Conservation (phyloP, 2,888 invertebrate genomes). For the Cheilosia vernalis region DNA sequence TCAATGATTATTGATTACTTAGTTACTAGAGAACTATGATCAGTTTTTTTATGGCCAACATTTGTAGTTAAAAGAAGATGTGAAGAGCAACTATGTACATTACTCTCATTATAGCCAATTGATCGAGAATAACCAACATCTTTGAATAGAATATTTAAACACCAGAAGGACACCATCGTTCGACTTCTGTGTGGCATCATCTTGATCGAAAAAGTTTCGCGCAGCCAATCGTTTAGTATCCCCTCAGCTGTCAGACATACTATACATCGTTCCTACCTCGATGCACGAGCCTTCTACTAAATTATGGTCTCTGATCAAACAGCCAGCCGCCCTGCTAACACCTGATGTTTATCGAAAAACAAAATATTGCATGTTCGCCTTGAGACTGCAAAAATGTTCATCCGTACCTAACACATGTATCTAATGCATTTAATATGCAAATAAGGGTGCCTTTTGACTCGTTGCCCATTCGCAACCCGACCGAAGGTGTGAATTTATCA, state of each 20-base stretch:
- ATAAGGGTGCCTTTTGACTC: constrained; percentile 49
- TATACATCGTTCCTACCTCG: neutral
- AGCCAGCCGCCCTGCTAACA: constrained; percentile 32
- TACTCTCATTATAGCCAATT: no score
- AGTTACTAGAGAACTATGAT: no score
- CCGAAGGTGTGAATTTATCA: constrained; percentile 68
- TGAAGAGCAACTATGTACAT: no score
- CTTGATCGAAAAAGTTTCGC: neutral
- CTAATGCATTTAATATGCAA: constrained; percentile 72
- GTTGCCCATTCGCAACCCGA: neutral
- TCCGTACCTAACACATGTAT: constrained; percentile 56
- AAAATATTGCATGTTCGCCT: constrained; percentile 44
- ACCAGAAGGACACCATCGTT: no score
- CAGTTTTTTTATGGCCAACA: no score
- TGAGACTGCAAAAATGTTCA: constrained; percentile 21
- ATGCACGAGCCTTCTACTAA: neutral
- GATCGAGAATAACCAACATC: no score
- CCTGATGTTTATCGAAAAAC: constrained; percentile 43
- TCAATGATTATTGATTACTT: no score
- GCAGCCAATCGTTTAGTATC: neutral
- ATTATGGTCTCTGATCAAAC: constrained; percentile 13
- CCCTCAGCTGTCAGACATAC: constrained; percentile 6
- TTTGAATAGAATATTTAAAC: no score
- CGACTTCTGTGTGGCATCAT: no score
- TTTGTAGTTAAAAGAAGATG: no score